Conservation (phyloP, 2,797 vertebrate genomes). For the Microchirus variegatus region DNA sequence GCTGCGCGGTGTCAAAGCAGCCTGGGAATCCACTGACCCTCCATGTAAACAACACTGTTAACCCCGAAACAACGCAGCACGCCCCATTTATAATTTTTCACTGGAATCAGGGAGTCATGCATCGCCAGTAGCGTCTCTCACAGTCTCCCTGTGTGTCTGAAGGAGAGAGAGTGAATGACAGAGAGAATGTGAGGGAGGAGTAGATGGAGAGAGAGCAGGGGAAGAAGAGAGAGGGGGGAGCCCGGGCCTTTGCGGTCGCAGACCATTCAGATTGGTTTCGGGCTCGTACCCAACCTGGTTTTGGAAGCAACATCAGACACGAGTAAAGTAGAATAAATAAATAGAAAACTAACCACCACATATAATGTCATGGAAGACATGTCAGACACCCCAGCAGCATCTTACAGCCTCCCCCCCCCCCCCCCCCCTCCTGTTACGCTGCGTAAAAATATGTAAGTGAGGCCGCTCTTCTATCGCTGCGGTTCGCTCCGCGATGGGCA, state of each 20-base stretch:
- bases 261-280: conserved; percentile 53
- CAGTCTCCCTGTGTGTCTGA: conserved; percentile 2
- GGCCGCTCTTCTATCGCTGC: conserved; percentile 36
- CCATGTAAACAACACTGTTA: conserved; percentile 56
- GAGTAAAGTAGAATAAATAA: conserved; percentile 63
- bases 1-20: conserved; percentile 51
- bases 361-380: conserved; percentile 61
- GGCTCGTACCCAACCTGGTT: conserved; percentile 56
- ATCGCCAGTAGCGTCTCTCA: conserved; percentile 6
- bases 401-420: conserved; percentile 46
- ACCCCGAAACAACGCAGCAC: conserved; percentile 35
- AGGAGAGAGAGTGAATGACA: conserved; percentile 24
- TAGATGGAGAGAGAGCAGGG: conserved; percentile 1
- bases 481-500: conserved; percentile 56
- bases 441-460: conserved; percentile 52
- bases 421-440: conserved; percentile 23
- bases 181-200: conserved; percentile 32
- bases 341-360: conserved; percentile 55
- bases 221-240: conserved; percentile 21
- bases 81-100: conserved; percentile 61
- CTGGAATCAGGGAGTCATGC: conserved; percentile 48
- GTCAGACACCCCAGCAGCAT: conserved; percentile 46
- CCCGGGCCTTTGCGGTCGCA: conserved; percentile 44
- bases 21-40: conserved; percentile 75
- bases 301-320: conserved; percentile 67